Evolutionary conservation across 2,888 invertebrate genomes (phyloP).

Genomic region (Coenonympha glycerion): DNA sequence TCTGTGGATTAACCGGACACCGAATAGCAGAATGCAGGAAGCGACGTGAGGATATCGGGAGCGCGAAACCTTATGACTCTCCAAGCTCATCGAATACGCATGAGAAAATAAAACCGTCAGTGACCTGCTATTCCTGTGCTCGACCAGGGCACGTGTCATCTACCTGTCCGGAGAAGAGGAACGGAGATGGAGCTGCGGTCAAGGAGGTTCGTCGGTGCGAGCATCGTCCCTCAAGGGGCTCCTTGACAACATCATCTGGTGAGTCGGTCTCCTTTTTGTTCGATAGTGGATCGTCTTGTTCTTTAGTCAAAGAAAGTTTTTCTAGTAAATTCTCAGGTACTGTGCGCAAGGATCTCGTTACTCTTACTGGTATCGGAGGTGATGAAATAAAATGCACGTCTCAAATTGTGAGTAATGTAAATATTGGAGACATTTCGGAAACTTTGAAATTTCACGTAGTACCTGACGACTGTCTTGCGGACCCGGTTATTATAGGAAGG

Average conservation of each 20-base stretch:
- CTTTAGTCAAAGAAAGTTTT: slow-evolving; percentile 26
- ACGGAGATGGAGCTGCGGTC: background rate
- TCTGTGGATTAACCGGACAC: slow-evolving; percentile 24
- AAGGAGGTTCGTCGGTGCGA: slow-evolving; percentile 16
- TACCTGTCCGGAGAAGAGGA: slow-evolving; percentile 14
- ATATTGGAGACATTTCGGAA: background rate
- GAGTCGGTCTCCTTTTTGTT: slow-evolving; percentile 26
- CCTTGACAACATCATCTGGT: slow-evolving; percentile 23
- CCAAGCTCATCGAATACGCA: background rate
- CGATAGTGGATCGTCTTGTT: slow-evolving; percentile 31
- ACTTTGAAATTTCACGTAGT: slow-evolving; percentile 19
- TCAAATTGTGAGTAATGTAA: slow-evolving; percentile 17
- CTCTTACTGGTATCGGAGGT: slow-evolving; percentile 28
- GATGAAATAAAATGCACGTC: slow-evolving; percentile 20
- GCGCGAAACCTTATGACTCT: background rate
- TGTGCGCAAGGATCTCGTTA: slow-evolving; percentile 24
- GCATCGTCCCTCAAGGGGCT: slow-evolving; percentile 14
- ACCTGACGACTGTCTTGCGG: slow-evolving; percentile 8
- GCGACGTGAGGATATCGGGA: background rate
- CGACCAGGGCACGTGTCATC: slow-evolving; percentile 17
- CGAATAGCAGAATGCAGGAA: slow-evolving; percentile 21
- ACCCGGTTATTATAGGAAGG: slow-evolving; percentile 21
- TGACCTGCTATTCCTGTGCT: slow-evolving; percentile 22
- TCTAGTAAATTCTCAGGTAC: slow-evolving; percentile 17
- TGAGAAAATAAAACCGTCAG: background rate